Evolutionary conservation across 2,113 vertebrate species (phyloP), one percentile per base, ranked within the genome.

Genomic region (Pygoscelis adeliae): DNA sequence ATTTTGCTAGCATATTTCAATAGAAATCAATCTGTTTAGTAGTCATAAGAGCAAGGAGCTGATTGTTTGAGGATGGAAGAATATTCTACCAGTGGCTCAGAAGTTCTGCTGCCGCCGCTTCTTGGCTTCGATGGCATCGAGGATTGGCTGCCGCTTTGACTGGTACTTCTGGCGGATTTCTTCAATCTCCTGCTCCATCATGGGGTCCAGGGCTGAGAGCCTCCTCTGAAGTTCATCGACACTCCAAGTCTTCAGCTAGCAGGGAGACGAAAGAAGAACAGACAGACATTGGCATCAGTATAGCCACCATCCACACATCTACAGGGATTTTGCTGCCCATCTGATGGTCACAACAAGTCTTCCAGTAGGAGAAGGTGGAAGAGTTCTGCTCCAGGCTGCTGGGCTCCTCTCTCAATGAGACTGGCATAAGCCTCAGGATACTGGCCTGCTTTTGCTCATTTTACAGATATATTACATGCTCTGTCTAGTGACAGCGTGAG

Each of bases 121-220:
- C 96, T 99, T 99, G 76, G 99, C 99, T 83, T 99, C 98, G 1
- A 99, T 99, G 96, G 99, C 99, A 6, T 99, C 99, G 32, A 99
- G 98, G 98, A 99, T 99, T 1, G 99, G 99, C 97, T 99, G 98
- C 49, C 99, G 98, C 98, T 99, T 99, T 5, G 99, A 98, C 52
- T 99, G 99, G 97, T 99, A 99, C 80, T 99, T 99, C 98, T 99
- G 99, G 12, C 98, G 99, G 72, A 99, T 99, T 97, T 99, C 99
- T 97, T 99, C 99, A 10, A 99, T 99, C 97, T 99, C 99, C 97
- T 99, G 99, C 97, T 99, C 99, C 99, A 99, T 99, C 98, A 99
- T 99, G 87, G 99, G 99, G 94, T 99, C 99, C 47, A 99, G 98
- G 26, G 99, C 98, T 19, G 98, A 96, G 8, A 99, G 98, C 79